Conservation (phyloP, 1,140 invertebrate genomes). For the Nasonia vitripennis region DNA sequence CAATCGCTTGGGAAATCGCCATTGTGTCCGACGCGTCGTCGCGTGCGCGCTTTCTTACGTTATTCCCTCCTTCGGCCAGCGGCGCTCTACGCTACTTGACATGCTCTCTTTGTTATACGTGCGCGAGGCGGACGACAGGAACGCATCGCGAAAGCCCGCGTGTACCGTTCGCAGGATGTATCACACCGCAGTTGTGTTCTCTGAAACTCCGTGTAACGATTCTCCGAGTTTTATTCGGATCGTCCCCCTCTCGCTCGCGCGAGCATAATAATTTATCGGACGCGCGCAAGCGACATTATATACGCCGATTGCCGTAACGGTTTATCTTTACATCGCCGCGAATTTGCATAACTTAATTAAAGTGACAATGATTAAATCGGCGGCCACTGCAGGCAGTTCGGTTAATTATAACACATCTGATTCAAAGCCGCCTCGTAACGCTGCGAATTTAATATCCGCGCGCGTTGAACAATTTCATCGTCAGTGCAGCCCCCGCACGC, state of each 20-base stretch:
- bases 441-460: not conserved
- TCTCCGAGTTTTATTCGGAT: too few relatives aligned
- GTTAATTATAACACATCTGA: conserved; percentile 1
- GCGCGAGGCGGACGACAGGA: too few relatives aligned
- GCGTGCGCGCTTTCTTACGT: too few relatives aligned
- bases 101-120: not conserved
- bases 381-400: not conserved
- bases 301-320: not conserved
- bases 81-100: not conserved
- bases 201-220: too few relatives aligned
- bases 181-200: too few relatives aligned
- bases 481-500: not conserved
- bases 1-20: conserved; percentile 28
- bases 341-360: conserved; percentile 38
- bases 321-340: not conserved
- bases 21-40: too few relatives aligned
- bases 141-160: too few relatives aligned
- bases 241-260: too few relatives aligned
- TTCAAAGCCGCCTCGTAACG: not conserved
- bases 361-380: conserved; percentile 3
- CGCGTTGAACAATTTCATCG: not conserved
- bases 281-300: not conserved
- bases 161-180: too few relatives aligned
- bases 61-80: not conserved
- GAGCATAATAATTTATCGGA: not conserved